Evolutionary conservation across 1,140 invertebrate genomes (phyloP).

Genomic region (Papilio glaucus): DNA sequence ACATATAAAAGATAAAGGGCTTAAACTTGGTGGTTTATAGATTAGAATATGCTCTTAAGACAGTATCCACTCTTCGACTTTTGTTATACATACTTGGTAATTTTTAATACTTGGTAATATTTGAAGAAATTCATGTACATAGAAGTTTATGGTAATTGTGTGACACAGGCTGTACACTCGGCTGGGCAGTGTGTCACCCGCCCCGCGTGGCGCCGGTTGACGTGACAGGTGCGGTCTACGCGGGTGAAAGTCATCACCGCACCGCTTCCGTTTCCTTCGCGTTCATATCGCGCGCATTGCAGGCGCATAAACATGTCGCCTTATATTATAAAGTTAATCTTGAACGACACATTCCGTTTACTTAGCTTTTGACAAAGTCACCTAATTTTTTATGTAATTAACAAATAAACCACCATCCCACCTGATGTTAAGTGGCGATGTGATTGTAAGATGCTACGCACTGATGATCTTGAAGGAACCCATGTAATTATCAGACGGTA

Average conservation of each 20-base stretch:
- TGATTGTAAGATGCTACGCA: too few species aligned
- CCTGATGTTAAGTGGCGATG: neutral
- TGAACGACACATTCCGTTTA: neutral
- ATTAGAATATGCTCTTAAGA: too few species aligned
- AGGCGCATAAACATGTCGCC: constrained; percentile 4
- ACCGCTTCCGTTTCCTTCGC: constrained; percentile 60
- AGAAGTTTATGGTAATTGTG: neutral
- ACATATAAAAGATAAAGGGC: too few species aligned
- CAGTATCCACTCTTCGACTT: too few species aligned
- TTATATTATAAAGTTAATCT: neutral
- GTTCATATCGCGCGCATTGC: constrained; percentile 15
- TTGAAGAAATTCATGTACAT: too few species aligned
- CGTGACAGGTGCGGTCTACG: constrained; percentile 51
- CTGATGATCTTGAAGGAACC: too few species aligned
- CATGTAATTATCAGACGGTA: too few species aligned
- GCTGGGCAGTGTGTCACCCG: constrained; percentile 5
- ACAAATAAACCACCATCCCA: too few species aligned
- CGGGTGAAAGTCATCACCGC: constrained; percentile 64
- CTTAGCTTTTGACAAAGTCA: neutral
- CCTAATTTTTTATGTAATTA: neutral
- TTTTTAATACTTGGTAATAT: too few species aligned
- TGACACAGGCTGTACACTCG: constrained; percentile 14
- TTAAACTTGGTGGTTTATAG: too few species aligned
- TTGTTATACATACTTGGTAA: too few species aligned
- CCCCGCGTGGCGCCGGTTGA: neutral